Percentiles rank a stretch among this genome's conserved stretches.
Evolutionary conservation across 2,888 invertebrate species (phyloP).

Genomic region (Eulithis prunata): DNA sequence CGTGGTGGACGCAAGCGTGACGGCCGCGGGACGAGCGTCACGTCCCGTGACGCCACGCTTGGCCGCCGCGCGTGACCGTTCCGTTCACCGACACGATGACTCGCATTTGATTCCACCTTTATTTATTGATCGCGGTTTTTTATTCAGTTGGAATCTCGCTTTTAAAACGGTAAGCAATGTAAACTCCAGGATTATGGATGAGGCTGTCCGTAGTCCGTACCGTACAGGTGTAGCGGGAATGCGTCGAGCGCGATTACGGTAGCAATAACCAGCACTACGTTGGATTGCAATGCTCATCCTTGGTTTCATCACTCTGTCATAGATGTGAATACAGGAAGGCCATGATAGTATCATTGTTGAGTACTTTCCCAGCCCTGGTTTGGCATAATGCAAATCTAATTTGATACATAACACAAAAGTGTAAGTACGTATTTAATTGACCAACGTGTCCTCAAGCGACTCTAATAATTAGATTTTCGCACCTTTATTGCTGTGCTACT

Average conservation of each 20-base stretch:
- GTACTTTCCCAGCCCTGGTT: neutral
- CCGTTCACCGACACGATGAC: slow-evolving; percentile 75
- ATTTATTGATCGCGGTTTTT: slow-evolving; percentile 64
- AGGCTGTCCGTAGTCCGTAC: slow-evolving; percentile 11
- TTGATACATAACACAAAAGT: neutral
- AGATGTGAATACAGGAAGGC: neutral
- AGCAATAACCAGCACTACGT: neutral
- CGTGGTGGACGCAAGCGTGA: slow-evolving; percentile 46
- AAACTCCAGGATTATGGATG: slow-evolving; percentile 45
- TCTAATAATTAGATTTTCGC: neutral
- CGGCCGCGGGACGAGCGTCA: slow-evolving; percentile 55
- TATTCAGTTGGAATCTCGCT: slow-evolving; percentile 68
- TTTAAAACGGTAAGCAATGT: slow-evolving; percentile 65
- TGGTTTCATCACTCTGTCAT: neutral
- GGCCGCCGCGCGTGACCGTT: slow-evolving; percentile 73
- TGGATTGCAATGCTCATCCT: neutral
- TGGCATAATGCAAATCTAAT: slow-evolving; percentile 1
- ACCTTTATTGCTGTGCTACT: too few species aligned
- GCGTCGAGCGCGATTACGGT: slow-evolving; percentile 20
- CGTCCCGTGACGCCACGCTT: slow-evolving; percentile 64
- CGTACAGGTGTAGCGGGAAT: slow-evolving; percentile 13
- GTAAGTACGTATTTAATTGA: neutral
- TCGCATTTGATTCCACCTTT: slow-evolving; percentile 65
- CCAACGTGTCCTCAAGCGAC: neutral
- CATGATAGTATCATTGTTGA: neutral